phyloP scores from a whole-genome alignment of 2,113 vertebrate genomes.

The Lycaon pictus region DNA sequence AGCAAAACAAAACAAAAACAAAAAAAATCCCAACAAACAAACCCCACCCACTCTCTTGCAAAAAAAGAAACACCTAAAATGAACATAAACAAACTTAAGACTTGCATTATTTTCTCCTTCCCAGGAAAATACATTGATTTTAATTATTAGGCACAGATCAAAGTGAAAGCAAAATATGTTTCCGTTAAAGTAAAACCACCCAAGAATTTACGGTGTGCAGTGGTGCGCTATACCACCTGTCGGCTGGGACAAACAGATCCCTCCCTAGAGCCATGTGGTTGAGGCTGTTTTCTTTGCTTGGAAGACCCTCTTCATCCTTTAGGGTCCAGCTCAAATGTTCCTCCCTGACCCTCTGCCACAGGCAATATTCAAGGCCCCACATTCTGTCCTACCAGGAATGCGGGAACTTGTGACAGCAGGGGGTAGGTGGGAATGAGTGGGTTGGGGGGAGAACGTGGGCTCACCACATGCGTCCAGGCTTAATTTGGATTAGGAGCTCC shows the following conservation, averaged over 20 bases:
- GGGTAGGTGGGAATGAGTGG: no score
- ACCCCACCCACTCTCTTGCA: background rate
- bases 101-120: slow-evolving; percentile 13
- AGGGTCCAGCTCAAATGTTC: background rate
- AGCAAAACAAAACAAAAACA: background rate
- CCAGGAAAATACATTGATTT: slow-evolving; percentile 38
- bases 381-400: background rate
- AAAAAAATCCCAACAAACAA: background rate
- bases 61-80: background rate
- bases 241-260: accelerated
- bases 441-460: background rate
- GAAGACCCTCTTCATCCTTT: background rate
- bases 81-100: background rate
- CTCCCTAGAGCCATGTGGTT: accelerated
- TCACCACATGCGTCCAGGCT: accelerated
- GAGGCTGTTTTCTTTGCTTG: no score
- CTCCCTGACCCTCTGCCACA: background rate
- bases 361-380: background rate
- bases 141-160: slow-evolving; percentile 47
- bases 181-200: background rate
- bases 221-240: background rate
- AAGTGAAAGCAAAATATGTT: slow-evolving; percentile 58
- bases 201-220: background rate
- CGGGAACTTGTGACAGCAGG: no score
- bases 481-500: background rate